Evolutionary conservation across 1,140 invertebrate species (phyloP).

Genomic region (Meteorus sp.): DNA sequence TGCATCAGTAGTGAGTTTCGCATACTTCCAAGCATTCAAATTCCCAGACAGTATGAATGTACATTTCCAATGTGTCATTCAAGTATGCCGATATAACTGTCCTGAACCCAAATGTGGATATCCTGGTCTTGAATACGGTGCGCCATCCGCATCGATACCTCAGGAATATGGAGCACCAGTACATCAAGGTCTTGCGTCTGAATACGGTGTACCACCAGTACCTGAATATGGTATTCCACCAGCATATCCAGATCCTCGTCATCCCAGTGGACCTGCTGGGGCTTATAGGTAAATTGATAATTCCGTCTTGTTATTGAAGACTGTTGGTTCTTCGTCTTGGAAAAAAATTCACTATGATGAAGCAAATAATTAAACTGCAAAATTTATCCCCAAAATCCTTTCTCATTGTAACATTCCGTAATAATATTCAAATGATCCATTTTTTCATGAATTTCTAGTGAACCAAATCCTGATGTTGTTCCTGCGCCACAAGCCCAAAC

Average conservation of each 20-base stretch:
- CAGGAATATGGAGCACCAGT: slow-evolving; percentile 71
- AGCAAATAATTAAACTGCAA: neutral
- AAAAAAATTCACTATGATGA: slow-evolving; percentile 1
- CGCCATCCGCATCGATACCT: slow-evolving; percentile 62
- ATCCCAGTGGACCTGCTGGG: slow-evolving; percentile 77
- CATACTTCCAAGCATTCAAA: slow-evolving; percentile 96
- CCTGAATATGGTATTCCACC: slow-evolving; percentile 74
- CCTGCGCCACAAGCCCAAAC: slow-evolving; percentile 77
- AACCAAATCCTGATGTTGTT: slow-evolving; percentile 77
- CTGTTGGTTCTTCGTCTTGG: too few relatives aligned
- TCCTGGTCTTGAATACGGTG: slow-evolving; percentile 71
- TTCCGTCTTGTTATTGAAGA: too few relatives aligned
- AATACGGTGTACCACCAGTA: slow-evolving; percentile 71
- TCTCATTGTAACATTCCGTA: neutral
- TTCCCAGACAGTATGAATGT: slow-evolving; percentile 97
- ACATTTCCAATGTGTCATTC: slow-evolving; percentile 95
- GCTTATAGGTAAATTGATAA: slow-evolving; percentile 70
- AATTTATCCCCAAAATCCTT: neutral
- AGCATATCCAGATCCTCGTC: slow-evolving; percentile 78
- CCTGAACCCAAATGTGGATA: slow-evolving; percentile 85
- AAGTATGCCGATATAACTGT: slow-evolving; percentile 91
- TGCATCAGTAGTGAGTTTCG: slow-evolving; percentile 90
- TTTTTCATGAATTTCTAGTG: slow-evolving; percentile 44
- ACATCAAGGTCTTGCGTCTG: slow-evolving; percentile 62
- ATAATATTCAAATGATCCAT: neutral